Evolutionary conservation across 2,797 vertebrate genomes (phyloP).

Genomic region (Helicolenus hilgendorfi): DNA sequence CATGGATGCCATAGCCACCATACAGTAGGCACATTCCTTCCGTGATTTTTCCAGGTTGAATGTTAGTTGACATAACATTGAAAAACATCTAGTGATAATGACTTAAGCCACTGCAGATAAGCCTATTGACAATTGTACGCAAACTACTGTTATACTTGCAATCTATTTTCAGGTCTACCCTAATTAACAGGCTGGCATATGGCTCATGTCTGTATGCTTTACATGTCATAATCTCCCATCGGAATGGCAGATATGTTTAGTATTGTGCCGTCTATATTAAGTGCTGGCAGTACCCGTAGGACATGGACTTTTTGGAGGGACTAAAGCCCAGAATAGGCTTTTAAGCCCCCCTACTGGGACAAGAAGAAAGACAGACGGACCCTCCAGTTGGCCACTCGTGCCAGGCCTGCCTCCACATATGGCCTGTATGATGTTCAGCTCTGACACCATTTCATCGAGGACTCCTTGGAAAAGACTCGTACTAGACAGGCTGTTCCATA

Average conservation of each 20-base stretch:
- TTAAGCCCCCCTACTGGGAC: slow-evolving; percentile 47
- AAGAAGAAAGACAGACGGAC: slow-evolving; percentile 60
- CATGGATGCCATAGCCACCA: background rate
- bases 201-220: background rate
- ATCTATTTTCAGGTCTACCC: slow-evolving; percentile 41
- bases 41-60: slow-evolving; percentile 4
- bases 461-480: slow-evolving; percentile 27
- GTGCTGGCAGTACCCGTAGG: slow-evolving; percentile 52
- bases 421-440: slow-evolving; percentile 66
- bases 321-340: slow-evolving; percentile 59
- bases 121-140: background rate
- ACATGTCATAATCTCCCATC: slow-evolving; percentile 32
- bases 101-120: slow-evolving; percentile 18
- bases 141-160: background rate
- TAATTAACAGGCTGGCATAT: slow-evolving; percentile 24
- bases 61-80: slow-evolving; percentile 6
- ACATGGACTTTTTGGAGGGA: slow-evolving; percentile 53
- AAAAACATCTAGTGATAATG: slow-evolving; percentile 20
- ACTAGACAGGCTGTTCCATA: background rate
- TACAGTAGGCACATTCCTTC: background rate
- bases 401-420: slow-evolving; percentile 75
- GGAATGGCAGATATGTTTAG: slow-evolving; percentile 54
- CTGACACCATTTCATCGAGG: slow-evolving; percentile 73
- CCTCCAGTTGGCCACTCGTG: slow-evolving; percentile 70
- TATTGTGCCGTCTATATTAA: slow-evolving; percentile 59